Evolutionary conservation across 2,113 vertebrate species (phyloP).

Genomic region (Chaetops frenatus): DNA sequence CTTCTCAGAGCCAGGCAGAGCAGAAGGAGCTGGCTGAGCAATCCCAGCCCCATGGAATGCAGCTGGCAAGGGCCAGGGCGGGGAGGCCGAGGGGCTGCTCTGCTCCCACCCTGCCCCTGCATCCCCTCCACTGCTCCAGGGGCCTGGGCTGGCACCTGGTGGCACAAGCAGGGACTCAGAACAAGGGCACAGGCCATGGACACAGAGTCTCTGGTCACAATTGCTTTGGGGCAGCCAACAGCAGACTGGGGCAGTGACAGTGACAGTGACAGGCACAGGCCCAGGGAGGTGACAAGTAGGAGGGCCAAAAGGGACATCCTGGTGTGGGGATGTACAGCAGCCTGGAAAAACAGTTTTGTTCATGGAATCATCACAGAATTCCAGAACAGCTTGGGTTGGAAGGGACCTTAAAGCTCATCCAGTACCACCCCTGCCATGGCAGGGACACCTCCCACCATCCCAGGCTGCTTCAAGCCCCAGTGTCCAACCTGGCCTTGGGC

Average conservation of each 20-base stretch:
- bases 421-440: accelerated
- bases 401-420: not conserved
- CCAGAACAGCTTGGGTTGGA: not conserved
- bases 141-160: accelerated
- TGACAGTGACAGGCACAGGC: accelerated
- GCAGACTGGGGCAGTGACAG: accelerated
- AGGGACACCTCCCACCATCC: not conserved
- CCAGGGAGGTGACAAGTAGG: accelerated
- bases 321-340: not conserved
- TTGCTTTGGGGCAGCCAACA: accelerated
- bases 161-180: accelerated
- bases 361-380: not conserved
- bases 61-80: accelerated
- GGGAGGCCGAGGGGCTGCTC: not conserved
- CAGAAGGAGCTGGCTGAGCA: not conserved
- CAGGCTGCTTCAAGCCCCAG: accelerated
- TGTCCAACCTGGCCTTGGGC: not conserved
- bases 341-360: not conserved
- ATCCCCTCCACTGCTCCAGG: accelerated
- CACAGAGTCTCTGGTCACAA: not conserved
- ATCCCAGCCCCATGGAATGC: accelerated
- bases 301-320: accelerated
- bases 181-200: accelerated
- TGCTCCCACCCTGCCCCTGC: not conserved
- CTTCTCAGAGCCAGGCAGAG: not conserved